Base-by-base conservation (phyloP, 1,140 invertebrate species). In the Lasioglossum albipes region DNA sequence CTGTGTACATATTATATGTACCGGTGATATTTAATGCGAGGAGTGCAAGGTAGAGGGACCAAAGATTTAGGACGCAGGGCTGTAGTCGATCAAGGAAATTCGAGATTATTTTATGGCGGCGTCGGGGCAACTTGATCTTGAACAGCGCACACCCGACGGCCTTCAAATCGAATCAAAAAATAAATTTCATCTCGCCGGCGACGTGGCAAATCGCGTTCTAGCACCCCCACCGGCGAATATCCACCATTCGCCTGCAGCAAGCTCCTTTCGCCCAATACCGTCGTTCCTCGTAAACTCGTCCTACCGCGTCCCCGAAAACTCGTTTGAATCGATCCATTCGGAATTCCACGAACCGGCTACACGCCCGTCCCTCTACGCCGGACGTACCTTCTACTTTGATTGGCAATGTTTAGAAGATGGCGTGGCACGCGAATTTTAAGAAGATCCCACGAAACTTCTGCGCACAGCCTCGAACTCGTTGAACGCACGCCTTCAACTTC, bases 231-330 rank as follows among this genome's bases (percentile, higher is more conserved):
- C 85, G 72, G 86, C 85, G 86, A 87, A 87, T 87, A 87, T 87
- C 86, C 81, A 81, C 86, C 78, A 87, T 87, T 87, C 86, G 86
- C 85, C 82, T 79, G 82, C 74, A 87, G 82, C 79, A 75, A 57
- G 76, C 73, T 87, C 65, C 85, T 87, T 87, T 86, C 86, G 82
- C 75, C 86, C 86, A 87, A 87, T 87, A 82, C 85, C 85, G 83
- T 87, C 85, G 86, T 87, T 84, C 86, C 86, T 87, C 85, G 86
- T 87, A 87, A 87, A 87, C 85, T 87, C 86, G 73, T 87, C 86
- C 85, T 87, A 82, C 85, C 86, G 75, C 85, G 79, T 87, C 73
- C 73, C 85, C 81, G 76, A 87, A 87, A 87, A 87, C 85, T 87
- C 85, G 86, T 82, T 84, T 76, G 82, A 82, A 87, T 87, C 86